These are phyloP conservation scores for Mellilla xanthometata DNA, from an alignment of 2,888 invertebrate genomes.

Conservation along the genomic window DNA sequence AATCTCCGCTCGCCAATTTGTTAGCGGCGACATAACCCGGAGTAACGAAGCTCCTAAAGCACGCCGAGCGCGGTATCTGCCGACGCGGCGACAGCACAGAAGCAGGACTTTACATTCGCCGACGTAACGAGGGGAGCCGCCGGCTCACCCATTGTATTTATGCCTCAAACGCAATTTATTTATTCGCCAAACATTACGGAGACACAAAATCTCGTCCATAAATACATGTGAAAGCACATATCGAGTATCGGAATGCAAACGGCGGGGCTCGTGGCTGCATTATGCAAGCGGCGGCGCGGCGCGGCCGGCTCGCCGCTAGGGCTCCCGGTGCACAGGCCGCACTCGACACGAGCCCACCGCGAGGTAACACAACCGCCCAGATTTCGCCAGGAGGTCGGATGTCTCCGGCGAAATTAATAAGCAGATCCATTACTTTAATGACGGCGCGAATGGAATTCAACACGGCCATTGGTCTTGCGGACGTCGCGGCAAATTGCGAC, in stretches of 20 bases:
- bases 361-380: slow-evolving; percentile 47
- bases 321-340: slow-evolving; percentile 55
- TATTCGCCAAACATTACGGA: slow-evolving; percentile 81
- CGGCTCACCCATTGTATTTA: slow-evolving; percentile 78
- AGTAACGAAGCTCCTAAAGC: slow-evolving; percentile 79
- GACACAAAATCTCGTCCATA: slow-evolving; percentile 83
- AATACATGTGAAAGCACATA: slow-evolving; percentile 83
- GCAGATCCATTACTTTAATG: slow-evolving; percentile 60
- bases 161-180: slow-evolving; percentile 79
- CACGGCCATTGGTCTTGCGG: slow-evolving; percentile 52
- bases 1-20: slow-evolving; percentile 71
- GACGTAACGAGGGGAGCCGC: slow-evolving; percentile 79
- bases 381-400: slow-evolving; percentile 32
- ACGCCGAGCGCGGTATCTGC: slow-evolving; percentile 66
- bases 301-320: slow-evolving; percentile 70
- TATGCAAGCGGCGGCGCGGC: slow-evolving; percentile 74
- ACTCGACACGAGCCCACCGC: slow-evolving; percentile 32
- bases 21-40: slow-evolving; percentile 71
- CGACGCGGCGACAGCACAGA: slow-evolving; percentile 75
- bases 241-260: slow-evolving; percentile 82
- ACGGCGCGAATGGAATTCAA: slow-evolving; percentile 61
- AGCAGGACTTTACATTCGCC: slow-evolving; percentile 77
- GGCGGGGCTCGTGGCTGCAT: slow-evolving; percentile 77
- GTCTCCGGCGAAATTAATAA: slow-evolving; percentile 32
- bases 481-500: slow-evolving; percentile 56